phyloP scores from a whole-genome alignment of 1,140 invertebrate species.

The Nymphalis io region DNA sequence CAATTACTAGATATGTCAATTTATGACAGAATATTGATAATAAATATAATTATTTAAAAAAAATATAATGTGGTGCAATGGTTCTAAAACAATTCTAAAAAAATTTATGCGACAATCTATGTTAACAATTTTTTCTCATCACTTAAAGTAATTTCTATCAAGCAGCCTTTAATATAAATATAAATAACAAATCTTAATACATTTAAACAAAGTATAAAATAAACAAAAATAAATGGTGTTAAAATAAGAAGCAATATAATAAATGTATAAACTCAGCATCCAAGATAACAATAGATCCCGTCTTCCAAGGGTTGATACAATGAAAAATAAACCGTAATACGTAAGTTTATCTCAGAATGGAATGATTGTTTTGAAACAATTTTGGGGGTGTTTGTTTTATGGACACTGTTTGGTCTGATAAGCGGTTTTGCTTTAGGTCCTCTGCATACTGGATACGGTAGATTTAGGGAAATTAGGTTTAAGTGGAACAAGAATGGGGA shows the following conservation, averaged over 20 bases:
- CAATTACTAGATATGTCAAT: no score
- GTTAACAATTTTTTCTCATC: no score
- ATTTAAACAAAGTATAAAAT: background rate
- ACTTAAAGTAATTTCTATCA: no score
- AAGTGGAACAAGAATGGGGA: background rate
- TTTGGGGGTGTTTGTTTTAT: slow-evolving; percentile 35
- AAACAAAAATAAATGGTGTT: slow-evolving; percentile 1
- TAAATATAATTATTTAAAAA: no score
- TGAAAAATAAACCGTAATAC: slow-evolving; percentile 36
- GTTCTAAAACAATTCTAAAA: no score
- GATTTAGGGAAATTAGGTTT: slow-evolving; percentile 32
- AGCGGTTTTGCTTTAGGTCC: slow-evolving; percentile 34
- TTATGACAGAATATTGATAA: no score
- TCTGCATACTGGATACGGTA: slow-evolving; percentile 18
- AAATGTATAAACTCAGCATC: slow-evolving; percentile 15
- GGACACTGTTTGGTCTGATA: slow-evolving; percentile 34
- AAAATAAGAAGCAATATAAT: slow-evolving; percentile 1
- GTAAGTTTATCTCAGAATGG: slow-evolving; percentile 28
- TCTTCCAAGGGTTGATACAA: slow-evolving; percentile 34
- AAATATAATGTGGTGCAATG: no score
- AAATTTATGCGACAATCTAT: no score
- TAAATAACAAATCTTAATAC: background rate
- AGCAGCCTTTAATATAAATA: no score
- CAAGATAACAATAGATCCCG: slow-evolving; percentile 27
- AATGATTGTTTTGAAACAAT: slow-evolving; percentile 41